A percentile compares a stretch with the other conserved stretches of the same genome.
phyloP scores from a whole-genome alignment of 2,113 vertebrate genomes.

The Psittacula cyanocephala region DNA sequence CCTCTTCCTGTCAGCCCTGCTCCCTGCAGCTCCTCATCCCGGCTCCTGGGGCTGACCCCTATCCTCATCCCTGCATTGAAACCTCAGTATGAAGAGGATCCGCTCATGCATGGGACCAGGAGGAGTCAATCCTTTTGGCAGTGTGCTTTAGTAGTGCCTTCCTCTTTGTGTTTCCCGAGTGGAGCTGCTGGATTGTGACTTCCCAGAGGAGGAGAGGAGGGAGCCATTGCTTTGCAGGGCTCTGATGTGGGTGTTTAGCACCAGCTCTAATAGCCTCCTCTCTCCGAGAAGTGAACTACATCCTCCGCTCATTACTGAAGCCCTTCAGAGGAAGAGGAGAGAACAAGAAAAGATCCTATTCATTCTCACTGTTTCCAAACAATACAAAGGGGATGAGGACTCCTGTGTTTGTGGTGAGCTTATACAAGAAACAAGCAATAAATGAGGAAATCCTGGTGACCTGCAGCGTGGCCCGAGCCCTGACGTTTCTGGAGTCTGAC shows the following conservation, averaged over 20 bases:
- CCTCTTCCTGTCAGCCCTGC: rapidly evolving
- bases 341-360: conserved; percentile 17
- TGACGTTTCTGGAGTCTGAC: conserved; percentile 34
- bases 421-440: conserved; percentile 53
- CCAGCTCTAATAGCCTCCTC: conserved; percentile 61
- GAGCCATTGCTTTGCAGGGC: background rate
- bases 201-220: conserved; percentile 35
- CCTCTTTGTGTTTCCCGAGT: background rate
- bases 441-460: conserved; percentile 65
- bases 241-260: conserved; percentile 63
- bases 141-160: background rate
- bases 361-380: conserved; percentile 42
- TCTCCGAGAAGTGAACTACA: conserved; percentile 52
- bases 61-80: rapidly evolving
- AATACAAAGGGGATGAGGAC: conserved; percentile 63
- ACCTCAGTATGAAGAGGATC: rapidly evolving
- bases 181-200: background rate
- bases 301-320: conserved; percentile 49
- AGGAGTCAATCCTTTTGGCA: background rate
- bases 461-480: background rate
- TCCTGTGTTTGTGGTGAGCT: conserved; percentile 45
- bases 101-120: rapidly evolving
- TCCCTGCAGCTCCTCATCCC: rapidly evolving
- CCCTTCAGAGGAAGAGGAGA: conserved; percentile 52
- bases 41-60: background rate